A percentile compares a stretch with the other conserved stretches of the same genome.
These are phyloP conservation scores for Lagenorhynchus albirostris DNA, from an alignment of 2,113 vertebrate species.

Conservation along the genomic window DNA sequence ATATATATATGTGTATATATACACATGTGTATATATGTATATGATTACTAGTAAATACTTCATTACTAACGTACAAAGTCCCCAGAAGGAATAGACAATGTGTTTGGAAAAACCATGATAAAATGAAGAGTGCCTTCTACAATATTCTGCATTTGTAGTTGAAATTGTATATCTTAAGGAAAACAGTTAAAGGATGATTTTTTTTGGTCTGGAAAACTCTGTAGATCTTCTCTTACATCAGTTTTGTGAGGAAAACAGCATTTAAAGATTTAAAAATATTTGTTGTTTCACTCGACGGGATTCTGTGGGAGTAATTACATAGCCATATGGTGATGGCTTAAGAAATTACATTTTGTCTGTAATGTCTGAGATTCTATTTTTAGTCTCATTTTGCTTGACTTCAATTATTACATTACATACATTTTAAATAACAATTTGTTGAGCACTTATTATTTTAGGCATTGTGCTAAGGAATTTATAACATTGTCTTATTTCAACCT, in stretches of 20 bases:
- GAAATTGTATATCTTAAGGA: neutral
- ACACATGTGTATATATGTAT: neutral
- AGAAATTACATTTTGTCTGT: constrained; percentile 22
- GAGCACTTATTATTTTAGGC: neutral
- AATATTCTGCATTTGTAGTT: neutral
- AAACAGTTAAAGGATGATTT: neutral
- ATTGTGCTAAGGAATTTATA: neutral
- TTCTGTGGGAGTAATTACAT: neutral
- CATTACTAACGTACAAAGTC: neutral
- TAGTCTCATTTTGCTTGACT: neutral
- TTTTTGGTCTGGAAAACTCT: neutral
- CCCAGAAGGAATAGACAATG: neutral
- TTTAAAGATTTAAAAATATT: neutral
- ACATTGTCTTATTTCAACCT: neutral
- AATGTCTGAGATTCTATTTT: neutral
- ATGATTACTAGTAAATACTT: neutral
- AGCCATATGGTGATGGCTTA: neutral
- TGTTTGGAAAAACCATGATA: neutral
- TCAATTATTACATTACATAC: neutral
- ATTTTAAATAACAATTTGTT: neutral
- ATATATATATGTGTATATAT: neutral
- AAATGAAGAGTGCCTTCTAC: neutral
- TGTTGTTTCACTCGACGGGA: neutral
- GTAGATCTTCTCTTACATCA: neutral
- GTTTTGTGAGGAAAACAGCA: neutral